These are phyloP conservation scores for Anagrus nilaparvatae DNA, from an alignment of 1,140 invertebrate species.

Conservation along the genomic window DNA sequence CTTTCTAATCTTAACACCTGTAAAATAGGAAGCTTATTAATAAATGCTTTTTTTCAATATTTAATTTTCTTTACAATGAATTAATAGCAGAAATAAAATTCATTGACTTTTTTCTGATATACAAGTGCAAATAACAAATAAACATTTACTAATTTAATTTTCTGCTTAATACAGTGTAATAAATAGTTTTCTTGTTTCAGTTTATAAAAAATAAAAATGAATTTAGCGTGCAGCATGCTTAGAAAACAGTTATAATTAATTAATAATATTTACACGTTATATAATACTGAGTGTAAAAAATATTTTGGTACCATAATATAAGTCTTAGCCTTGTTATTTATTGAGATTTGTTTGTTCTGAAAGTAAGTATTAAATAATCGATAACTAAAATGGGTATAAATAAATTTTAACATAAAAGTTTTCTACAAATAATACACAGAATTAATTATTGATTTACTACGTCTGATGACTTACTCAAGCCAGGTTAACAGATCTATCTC, in stretches of 20 bases:
- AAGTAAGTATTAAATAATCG: conserved; percentile 11
- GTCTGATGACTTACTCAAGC: conserved; percentile 61
- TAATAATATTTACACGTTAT: too few species aligned
- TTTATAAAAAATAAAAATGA: too few species aligned
- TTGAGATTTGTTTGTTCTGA: too few species aligned
- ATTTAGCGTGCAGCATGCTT: too few species aligned
- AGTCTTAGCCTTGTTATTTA: too few species aligned
- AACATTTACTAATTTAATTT: neutral
- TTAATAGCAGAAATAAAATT: conserved; percentile 1
- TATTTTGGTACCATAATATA: too few species aligned
- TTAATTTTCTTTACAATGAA: neutral
- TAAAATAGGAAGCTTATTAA: conserved; percentile 3
- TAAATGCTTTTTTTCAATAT: neutral
- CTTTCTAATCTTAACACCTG: conserved; percentile 57
- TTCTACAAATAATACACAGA: conserved; percentile 16
- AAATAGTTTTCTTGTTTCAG: neutral
- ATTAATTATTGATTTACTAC: conserved; percentile 20
- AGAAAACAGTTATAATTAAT: too few species aligned
- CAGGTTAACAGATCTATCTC: conserved; percentile 78
- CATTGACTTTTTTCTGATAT: neutral
- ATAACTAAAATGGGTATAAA: too few species aligned
- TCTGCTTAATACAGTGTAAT: neutral
- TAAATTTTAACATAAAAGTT: conserved; percentile 14
- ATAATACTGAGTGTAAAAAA: too few species aligned
- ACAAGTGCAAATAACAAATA: neutral